Evolutionary conservation across 35 echinoderm and acorn worm species (phyloP).

Genomic region (Hemicentrotus pulcherrimus): DNA sequence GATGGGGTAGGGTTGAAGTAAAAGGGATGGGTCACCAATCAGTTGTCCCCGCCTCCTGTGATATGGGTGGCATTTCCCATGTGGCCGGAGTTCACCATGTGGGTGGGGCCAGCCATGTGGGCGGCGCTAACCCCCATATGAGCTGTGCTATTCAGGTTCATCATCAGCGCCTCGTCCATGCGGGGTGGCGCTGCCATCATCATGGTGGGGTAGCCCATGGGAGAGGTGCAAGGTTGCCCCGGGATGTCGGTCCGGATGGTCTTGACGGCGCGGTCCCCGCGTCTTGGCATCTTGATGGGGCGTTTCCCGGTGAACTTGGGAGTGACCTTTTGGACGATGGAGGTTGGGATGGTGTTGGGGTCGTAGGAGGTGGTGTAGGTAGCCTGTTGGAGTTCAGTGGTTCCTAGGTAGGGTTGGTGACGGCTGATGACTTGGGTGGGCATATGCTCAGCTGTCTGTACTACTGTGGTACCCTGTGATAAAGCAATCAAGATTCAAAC

Average conservation of each 20-base stretch:
- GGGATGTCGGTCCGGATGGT: conserved; percentile 67
- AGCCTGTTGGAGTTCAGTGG: conserved; percentile 2
- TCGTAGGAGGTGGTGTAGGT: conserved; percentile 51
- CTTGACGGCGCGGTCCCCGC: conserved; percentile 73
- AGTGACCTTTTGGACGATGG: conserved; percentile 57
- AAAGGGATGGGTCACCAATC: not conserved
- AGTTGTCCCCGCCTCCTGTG: conserved; percentile 31
- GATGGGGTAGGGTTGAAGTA: not conserved
- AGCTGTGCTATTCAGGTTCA: not conserved
- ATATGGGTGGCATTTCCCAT: conserved; percentile 33
- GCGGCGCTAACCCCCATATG: not conserved
- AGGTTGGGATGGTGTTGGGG: conserved; percentile 62
- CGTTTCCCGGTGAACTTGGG: conserved; percentile 80
- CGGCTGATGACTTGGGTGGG: not conserved
- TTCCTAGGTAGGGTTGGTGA: conserved; percentile 22
- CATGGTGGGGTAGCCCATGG: conserved; percentile 23
- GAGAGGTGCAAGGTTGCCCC: conserved; percentile 53
- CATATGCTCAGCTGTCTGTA: not conserved
- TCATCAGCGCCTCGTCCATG: conserved; percentile 40
- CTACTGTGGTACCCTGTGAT: conserved; percentile 22
- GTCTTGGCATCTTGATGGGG: conserved; percentile 79
- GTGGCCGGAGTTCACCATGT: conserved; percentile 23
- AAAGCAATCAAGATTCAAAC: not conserved
- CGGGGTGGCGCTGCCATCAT: conserved; percentile 23
- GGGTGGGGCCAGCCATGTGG: conserved; percentile 18